Percentiles rank a stretch among this genome's conserved stretches.
These are phyloP conservation scores for Protophormia terraenovae DNA, from an alignment of 2,888 invertebrate genomes.

Conservation along the genomic window DNA sequence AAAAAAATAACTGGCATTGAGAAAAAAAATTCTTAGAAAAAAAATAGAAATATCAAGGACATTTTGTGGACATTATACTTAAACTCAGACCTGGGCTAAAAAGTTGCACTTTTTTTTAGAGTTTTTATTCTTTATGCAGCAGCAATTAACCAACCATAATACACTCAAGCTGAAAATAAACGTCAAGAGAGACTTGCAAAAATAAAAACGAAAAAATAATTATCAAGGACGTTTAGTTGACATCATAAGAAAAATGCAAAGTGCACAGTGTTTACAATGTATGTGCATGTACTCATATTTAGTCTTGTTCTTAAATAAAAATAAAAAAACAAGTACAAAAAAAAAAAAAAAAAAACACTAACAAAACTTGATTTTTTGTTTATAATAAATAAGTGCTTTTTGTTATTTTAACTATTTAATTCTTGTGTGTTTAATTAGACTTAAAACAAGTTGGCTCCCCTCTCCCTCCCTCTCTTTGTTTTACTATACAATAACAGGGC, in stretches of 20 bases:
- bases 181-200: not conserved
- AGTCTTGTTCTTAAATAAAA: not conserved
- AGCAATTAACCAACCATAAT: slow-evolving; percentile 15
- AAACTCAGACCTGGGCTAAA: slow-evolving; percentile 26
- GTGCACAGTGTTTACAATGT: slow-evolving; percentile 25
- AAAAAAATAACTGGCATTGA: slow-evolving; percentile 25
- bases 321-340: not conserved
- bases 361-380: not conserved
- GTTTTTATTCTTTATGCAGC: slow-evolving; percentile 19
- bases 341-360: not conserved
- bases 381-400: not conserved
- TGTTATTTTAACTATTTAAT: not conserved
- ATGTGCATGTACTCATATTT: not conserved
- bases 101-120: not conserved
- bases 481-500: not conserved
- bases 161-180: not conserved
- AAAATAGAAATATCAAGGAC: slow-evolving; percentile 54
- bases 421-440: slow-evolving; percentile 33
- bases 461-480: not conserved
- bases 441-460: not conserved
- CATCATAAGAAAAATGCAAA: slow-evolving; percentile 51
- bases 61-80: slow-evolving; percentile 17
- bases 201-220: slow-evolving; percentile 40
- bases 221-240: slow-evolving; percentile 66
- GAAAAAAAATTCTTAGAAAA: not conserved